Conservation (phyloP, 2,888 invertebrate genomes). For the Odontothrips loti region DNA sequence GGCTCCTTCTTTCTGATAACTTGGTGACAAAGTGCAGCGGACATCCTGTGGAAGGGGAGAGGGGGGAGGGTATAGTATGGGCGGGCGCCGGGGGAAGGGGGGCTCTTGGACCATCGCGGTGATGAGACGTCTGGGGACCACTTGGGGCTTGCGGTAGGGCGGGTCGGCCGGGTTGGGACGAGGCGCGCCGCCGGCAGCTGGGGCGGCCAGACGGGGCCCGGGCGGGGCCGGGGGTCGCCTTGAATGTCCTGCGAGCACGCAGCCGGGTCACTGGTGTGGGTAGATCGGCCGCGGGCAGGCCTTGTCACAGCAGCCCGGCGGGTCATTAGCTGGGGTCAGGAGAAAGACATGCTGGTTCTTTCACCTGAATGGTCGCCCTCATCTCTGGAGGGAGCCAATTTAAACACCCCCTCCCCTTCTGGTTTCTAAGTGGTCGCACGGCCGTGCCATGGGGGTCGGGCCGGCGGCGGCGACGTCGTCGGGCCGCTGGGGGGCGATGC, state of each 20-base stretch:
- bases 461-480: not conserved
- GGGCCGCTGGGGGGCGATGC: conserved; percentile 30
- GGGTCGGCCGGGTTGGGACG: conserved; percentile 5
- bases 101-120: conserved; percentile 24
- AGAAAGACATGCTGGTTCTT: not conserved
- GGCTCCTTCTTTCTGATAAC: conserved; percentile 27
- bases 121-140: conserved; percentile 21
- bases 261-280: not conserved
- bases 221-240: conserved; percentile 29
- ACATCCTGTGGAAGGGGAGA: not conserved
- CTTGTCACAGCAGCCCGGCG: not conserved
- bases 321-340: not conserved
- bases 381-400: not conserved
- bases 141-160: conserved; percentile 33
- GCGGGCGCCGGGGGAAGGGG: conserved; percentile 10
- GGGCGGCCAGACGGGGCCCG: conserved; percentile 29
- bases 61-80: too few species aligned
- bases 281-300: not conserved
- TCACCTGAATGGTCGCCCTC: conserved; percentile 1
- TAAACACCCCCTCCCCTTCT: not conserved
- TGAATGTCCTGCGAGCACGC: conserved; percentile 1
- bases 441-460: not conserved
- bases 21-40: conserved; percentile 7
- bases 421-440: not conserved
- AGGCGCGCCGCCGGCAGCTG: too few species aligned